These are phyloP conservation scores for Scylla paramamosain DNA, from an alignment of 1,140 invertebrate genomes.

Conservation along the genomic window DNA sequence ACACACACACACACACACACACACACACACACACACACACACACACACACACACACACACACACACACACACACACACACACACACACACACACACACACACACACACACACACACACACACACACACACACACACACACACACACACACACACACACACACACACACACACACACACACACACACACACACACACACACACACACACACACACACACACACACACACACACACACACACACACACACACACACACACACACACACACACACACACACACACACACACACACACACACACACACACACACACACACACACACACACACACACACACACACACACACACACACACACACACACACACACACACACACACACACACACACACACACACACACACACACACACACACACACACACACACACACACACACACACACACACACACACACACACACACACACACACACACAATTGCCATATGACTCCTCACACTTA, in stretches of 20 bases:
- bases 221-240: slow-evolving; percentile 45
- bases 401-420: slow-evolving; percentile 47
- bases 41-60: slow-evolving; percentile 51
- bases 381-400: slow-evolving; percentile 42
- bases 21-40: slow-evolving; percentile 43
- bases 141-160: slow-evolving; percentile 43
- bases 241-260: slow-evolving; percentile 58
- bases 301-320: slow-evolving; percentile 58
- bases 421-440: slow-evolving; percentile 58
- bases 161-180: slow-evolving; percentile 46
- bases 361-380: slow-evolving; percentile 58
- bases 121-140: slow-evolving; percentile 55
- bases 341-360: slow-evolving; percentile 43
- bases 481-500: no score
- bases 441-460: slow-evolving; percentile 42
- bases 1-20: slow-evolving; percentile 51
- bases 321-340: slow-evolving; percentile 42
- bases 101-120: slow-evolving; percentile 48
- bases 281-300: slow-evolving; percentile 43
- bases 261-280: slow-evolving; percentile 40
- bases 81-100: slow-evolving; percentile 43
- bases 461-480: slow-evolving; percentile 40
- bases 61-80: slow-evolving; percentile 53
- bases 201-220: slow-evolving; percentile 41
- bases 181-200: slow-evolving; percentile 58